These are phyloP conservation scores for Gallinago stenura DNA, from an alignment of 2,797 vertebrate genomes.

Conservation along the genomic window DNA sequence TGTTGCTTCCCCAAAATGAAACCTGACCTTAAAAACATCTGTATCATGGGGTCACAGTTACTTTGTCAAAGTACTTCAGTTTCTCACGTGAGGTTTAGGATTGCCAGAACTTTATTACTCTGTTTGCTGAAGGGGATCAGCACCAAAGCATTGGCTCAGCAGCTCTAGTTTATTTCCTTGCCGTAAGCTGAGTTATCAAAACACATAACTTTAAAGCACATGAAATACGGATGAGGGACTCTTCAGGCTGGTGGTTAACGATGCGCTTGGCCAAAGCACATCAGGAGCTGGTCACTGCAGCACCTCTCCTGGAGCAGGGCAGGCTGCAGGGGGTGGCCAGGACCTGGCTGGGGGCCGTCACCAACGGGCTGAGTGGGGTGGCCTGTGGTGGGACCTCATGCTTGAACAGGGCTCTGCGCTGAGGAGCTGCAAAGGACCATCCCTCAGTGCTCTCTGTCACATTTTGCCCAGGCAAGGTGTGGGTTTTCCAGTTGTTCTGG, in stretches of 20 bases:
- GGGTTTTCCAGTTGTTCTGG: neutral
- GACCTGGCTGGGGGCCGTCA: rapidly evolving
- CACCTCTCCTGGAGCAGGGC: neutral
- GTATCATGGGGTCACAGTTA: neutral
- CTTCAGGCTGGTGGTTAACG: neutral
- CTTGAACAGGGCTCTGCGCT: too few species aligned
- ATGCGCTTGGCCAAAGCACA: too few species aligned
- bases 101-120: neutral
- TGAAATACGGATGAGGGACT: neutral
- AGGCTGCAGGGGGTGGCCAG: too few species aligned
- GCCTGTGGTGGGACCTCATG: rapidly evolving
- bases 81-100: neutral
- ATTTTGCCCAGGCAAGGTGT: neutral
- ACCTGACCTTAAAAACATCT: neutral
- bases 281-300: rapidly evolving
- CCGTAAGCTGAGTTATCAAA: neutral
- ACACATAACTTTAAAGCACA: neutral
- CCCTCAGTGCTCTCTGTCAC: rapidly evolving
- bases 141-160: neutral
- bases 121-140: neutral
- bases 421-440: neutral
- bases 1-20: neutral
- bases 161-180: neutral
- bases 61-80: neutral
- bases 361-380: rapidly evolving